Evolutionary conservation across 2,113 vertebrate species (phyloP).

Genomic region (Cervus canadensis): DNA sequence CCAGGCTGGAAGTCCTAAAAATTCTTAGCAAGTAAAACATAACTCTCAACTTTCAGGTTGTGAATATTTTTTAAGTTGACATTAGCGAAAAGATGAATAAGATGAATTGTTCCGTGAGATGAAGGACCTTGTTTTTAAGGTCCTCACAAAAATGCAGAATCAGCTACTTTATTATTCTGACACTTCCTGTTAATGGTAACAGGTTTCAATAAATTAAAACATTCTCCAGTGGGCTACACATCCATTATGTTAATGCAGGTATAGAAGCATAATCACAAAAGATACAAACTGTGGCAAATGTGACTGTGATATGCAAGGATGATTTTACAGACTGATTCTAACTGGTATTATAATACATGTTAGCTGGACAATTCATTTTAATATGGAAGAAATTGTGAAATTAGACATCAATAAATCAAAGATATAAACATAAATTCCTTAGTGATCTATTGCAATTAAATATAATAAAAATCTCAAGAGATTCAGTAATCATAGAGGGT

Average conservation of each 20-base stretch:
- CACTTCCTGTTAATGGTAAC: conserved; percentile 1
- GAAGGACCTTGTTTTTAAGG: neutral
- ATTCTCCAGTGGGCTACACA: neutral
- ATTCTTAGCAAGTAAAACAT: neutral
- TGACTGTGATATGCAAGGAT: neutral
- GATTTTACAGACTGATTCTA: neutral
- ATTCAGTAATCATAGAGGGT: neutral
- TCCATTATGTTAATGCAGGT: neutral
- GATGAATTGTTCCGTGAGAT: neutral
- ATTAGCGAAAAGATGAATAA: neutral
- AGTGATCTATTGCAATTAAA: neutral
- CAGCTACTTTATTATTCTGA: conserved; percentile 1
- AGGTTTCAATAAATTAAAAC: neutral
- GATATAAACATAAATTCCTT: neutral
- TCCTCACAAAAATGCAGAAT: neutral
- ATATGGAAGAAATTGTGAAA: neutral
- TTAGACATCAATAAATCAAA: neutral
- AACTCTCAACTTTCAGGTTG: neutral
- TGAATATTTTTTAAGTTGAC: neutral
- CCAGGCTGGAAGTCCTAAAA: neutral
- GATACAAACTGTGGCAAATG: neutral
- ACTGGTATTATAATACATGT: neutral
- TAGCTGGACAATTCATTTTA: neutral
- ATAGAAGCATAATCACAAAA: neutral
- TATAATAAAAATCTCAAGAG: neutral